These are phyloP conservation scores for Eurytoma californica DNA, from an alignment of 2,888 invertebrate genomes.

Conservation along the genomic window DNA sequence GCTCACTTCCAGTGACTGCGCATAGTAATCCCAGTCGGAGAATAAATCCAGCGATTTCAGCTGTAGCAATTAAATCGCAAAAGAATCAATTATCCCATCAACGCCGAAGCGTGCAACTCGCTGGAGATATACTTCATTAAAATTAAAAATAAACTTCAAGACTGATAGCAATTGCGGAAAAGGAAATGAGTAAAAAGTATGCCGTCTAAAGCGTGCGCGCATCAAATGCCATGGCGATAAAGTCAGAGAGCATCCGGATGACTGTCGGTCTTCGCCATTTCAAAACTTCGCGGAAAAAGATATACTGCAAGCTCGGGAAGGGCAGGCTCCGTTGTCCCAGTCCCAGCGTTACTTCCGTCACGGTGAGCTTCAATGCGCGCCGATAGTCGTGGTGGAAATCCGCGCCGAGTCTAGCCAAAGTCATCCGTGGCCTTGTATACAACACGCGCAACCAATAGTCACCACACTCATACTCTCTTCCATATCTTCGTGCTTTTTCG, in stretches of 20 bases:
- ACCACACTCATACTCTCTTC: not conserved
- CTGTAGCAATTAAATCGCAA: conserved; percentile 25
- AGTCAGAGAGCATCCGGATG: conserved; percentile 30
- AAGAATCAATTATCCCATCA: conserved; percentile 19
- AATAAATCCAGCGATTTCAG: conserved; percentile 4
- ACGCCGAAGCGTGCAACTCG: not conserved
- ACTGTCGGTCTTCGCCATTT: conserved; percentile 3
- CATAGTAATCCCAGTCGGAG: not conserved
- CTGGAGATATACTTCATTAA: conserved; percentile 30
- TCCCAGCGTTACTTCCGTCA: conserved; percentile 75
- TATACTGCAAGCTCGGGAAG: too few species aligned
- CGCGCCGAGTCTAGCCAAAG: conserved; percentile 73
- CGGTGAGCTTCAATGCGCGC: conserved; percentile 74
- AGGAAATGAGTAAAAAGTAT: conserved; percentile 6
- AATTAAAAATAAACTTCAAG: not conserved
- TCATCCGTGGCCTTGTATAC: conserved; percentile 67
- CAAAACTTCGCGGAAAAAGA: too few species aligned
- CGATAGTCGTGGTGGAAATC: conserved; percentile 74
- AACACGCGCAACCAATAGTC: conserved; percentile 64
- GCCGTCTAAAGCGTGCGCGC: not conserved
- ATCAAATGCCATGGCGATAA: not conserved
- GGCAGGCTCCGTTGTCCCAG: conserved; percentile 70
- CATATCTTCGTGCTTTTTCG: not conserved
- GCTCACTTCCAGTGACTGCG: conserved; percentile 7
- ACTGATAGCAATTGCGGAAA: not conserved